These are phyloP conservation scores for Boloria selene DNA, from an alignment of 2,888 invertebrate genomes.

Conservation along the genomic window DNA sequence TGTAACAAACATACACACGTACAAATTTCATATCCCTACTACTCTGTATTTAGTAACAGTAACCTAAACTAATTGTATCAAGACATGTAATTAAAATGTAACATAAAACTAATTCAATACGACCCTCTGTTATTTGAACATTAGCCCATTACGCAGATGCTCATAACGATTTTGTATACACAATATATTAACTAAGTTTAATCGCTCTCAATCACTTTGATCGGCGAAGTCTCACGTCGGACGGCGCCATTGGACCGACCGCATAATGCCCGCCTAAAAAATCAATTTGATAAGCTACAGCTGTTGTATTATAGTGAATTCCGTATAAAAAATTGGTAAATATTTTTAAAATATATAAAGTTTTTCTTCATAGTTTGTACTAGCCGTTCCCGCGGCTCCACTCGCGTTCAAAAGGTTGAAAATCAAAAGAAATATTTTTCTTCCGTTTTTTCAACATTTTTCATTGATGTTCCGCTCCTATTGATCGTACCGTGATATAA, in stretches of 20 bases:
- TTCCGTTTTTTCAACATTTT: no score
- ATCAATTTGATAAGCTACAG: conserved; percentile 33
- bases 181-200: conserved; percentile 53
- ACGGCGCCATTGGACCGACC: conserved; percentile 62
- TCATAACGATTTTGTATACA: conserved; percentile 24
- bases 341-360: neutral
- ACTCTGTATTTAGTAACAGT: no score
- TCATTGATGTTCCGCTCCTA: no score
- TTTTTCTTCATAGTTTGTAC: no score
- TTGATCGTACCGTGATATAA: no score
- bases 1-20: no score
- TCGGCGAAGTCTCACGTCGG: conserved; percentile 51
- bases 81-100: neutral
- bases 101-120: conserved; percentile 3
- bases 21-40: no score
- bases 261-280: conserved; percentile 46
- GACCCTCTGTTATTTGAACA: conserved; percentile 2
- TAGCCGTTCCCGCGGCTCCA: no score
- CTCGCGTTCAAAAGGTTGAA: no score
- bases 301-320: conserved; percentile 22
- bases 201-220: conserved; percentile 70
- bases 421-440: no score
- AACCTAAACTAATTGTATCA: neutral
- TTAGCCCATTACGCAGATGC: conserved; percentile 17
- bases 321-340: conserved; percentile 20